Evolutionary conservation across 2,888 invertebrate genomes (phyloP).

Genomic region (Sminthurinus aureus): DNA sequence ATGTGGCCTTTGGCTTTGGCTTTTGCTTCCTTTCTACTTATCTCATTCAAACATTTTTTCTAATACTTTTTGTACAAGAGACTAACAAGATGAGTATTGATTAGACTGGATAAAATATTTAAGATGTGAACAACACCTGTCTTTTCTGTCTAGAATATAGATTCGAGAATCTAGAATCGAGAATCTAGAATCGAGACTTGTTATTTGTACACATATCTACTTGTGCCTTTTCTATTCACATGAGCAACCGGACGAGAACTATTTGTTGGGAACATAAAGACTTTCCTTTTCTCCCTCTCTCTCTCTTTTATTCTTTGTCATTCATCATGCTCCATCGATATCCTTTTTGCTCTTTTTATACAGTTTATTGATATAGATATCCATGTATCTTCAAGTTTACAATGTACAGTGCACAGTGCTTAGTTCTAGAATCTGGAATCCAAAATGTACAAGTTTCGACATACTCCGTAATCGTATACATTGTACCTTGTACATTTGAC

Average conservation of each 20-base stretch:
- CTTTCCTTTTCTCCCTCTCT: neutral
- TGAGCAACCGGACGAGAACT: conserved; percentile 19
- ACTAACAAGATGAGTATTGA: conserved; percentile 43
- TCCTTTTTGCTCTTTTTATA: conserved; percentile 37
- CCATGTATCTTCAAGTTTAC: conserved; percentile 14
- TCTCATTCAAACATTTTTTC: neutral
- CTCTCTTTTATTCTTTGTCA: conserved; percentile 36
- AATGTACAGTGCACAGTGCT: too few species aligned
- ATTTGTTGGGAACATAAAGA: conserved; percentile 24
- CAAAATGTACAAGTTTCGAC: neutral
- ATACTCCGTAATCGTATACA: neutral
- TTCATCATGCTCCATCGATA: conserved; percentile 41
- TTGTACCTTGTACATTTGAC: neutral
- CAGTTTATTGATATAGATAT: conserved; percentile 19
- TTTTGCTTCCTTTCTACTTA: neutral
- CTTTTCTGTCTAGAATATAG: neutral
- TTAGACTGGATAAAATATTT: conserved; percentile 50
- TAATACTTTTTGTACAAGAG: neutral
- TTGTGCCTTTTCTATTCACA: neutral
- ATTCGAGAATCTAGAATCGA: too few species aligned
- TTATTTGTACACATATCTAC: neutral
- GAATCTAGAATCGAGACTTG: neutral
- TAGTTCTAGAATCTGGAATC: too few species aligned
- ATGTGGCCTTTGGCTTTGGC: too few species aligned
- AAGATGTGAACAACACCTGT: conserved; percentile 48